phyloP scores from a whole-genome alignment of 2,888 invertebrate genomes.

The Orthosia incerta region DNA sequence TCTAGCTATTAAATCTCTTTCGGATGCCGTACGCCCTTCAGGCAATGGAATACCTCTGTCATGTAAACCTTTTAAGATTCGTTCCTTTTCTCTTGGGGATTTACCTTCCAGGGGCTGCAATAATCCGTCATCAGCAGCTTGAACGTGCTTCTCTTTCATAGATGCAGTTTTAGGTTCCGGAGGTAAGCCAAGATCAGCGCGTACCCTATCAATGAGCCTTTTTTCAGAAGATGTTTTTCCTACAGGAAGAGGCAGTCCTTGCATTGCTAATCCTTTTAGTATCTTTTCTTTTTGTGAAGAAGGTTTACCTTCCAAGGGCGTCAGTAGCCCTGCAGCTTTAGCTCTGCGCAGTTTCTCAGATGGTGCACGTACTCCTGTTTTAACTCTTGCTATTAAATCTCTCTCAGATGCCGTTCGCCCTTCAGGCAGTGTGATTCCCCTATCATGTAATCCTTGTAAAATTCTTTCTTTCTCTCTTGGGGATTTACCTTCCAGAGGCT shows the following conservation, averaged over 20 bases:
- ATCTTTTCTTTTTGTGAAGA: neutral
- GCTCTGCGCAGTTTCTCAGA: slow-evolving; percentile 5
- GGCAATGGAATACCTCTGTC: slow-evolving; percentile 1
- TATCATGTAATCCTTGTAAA: neutral
- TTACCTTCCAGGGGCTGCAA: neutral
- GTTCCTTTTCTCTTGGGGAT: neutral
- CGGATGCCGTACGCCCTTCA: neutral
- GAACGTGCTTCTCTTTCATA: neutral
- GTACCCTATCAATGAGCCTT: neutral
- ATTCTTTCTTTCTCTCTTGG: neutral
- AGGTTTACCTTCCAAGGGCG: neutral
- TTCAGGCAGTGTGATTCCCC: neutral
- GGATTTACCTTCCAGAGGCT: neutral
- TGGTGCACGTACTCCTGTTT: neutral
- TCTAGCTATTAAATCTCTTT: neutral
- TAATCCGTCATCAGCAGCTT: neutral
- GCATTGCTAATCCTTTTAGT: neutral
- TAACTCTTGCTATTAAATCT: neutral
- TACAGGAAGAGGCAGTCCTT: slow-evolving; percentile 2
- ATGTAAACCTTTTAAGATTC: slow-evolving; percentile 2
- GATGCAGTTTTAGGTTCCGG: neutral
- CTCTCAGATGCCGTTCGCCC: neutral
- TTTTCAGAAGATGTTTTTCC: neutral
- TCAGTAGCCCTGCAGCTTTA: neutral
- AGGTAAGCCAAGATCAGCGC: slow-evolving; percentile 2